Evolutionary conservation across 2,888 invertebrate genomes (phyloP).

Genomic region (Pterobdella sp.): DNA sequence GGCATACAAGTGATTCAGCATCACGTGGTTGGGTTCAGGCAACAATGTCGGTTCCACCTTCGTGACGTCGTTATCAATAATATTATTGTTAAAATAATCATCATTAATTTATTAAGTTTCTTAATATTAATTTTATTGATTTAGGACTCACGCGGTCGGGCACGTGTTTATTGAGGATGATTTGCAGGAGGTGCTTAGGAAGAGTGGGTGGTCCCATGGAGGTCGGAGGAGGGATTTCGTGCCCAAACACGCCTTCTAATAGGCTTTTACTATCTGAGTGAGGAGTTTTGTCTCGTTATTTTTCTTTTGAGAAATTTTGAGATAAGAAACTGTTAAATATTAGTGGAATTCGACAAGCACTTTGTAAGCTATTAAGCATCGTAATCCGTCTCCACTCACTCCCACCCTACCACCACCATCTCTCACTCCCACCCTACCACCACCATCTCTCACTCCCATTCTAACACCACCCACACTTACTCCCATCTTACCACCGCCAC

Average conservation of each 20-base stretch:
- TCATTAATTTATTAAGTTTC: no score
- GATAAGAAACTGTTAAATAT: no score
- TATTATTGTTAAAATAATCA: no score
- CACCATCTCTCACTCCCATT: not conserved
- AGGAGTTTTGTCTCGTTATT: not conserved
- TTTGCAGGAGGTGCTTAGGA: slow-evolving; percentile 94
- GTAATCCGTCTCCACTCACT: no score
- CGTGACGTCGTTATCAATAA: no score
- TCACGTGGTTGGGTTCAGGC: slow-evolving; percentile 99
- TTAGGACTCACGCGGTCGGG: slow-evolving; percentile 56
- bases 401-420: not conserved
- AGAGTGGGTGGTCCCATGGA: slow-evolving; percentile 85
- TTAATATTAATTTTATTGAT: not conserved
- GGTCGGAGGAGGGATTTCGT: not conserved
- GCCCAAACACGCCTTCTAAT: not conserved
- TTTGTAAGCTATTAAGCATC: no score
- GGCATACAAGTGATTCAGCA: slow-evolving; percentile 99
- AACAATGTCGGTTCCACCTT: slow-evolving; percentile 96
- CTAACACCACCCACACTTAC: not conserved
- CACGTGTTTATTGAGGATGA: slow-evolving; percentile 96
- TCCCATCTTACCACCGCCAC: not conserved
- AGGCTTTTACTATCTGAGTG: not conserved
- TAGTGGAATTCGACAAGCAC: no score
- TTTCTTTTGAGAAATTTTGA: no score
- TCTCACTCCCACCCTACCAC: not conserved